These are phyloP conservation scores for Drosophila mercatorum DNA, from an alignment of 2,888 invertebrate species.

Conservation along the genomic window DNA sequence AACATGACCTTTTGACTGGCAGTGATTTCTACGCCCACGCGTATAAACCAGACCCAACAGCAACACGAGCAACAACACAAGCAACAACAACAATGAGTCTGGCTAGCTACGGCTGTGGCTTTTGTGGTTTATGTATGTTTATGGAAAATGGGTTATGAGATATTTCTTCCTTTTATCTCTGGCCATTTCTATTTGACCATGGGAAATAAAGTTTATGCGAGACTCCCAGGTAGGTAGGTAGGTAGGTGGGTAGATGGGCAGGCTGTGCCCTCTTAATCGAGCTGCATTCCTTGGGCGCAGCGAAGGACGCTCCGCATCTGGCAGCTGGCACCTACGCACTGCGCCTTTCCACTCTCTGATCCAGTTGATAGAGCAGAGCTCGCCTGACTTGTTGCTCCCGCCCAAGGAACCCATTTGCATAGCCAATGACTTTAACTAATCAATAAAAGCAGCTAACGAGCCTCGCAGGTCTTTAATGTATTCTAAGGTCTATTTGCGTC, in stretches of 20 bases:
- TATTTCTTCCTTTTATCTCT: conserved; percentile 80
- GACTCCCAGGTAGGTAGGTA: conserved; percentile 43
- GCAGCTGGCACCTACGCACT: conserved; percentile 73
- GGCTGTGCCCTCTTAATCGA: conserved; percentile 73
- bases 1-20: conserved; percentile 83
- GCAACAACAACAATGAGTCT: conserved; percentile 50
- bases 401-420: conserved; percentile 29
- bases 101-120: conserved; percentile 55
- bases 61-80: conserved; percentile 42
- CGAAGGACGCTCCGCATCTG: conserved; percentile 68
- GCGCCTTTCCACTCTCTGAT: conserved; percentile 6
- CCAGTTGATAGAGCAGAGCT: conserved; percentile 18
- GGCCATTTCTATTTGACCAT: conserved; percentile 80
- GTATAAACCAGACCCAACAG: conserved; percentile 77
- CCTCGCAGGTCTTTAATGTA: conserved; percentile 25
- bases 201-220: conserved; percentile 72
- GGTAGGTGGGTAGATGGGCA: conserved; percentile 40
- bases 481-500: conserved; percentile 42
- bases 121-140: conserved; percentile 79
- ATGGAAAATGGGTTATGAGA: conserved; percentile 81
- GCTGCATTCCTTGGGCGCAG: conserved; percentile 46
- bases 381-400: conserved; percentile 31
- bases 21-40: conserved; percentile 83
- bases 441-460: conserved; percentile 30
- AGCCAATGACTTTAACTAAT: conserved; percentile 31